Percentiles rank a stretch among this genome's conserved stretches.
Evolutionary conservation across 2,797 vertebrate genomes (phyloP).

Genomic region (Anabacerthia variegaticeps): DNA sequence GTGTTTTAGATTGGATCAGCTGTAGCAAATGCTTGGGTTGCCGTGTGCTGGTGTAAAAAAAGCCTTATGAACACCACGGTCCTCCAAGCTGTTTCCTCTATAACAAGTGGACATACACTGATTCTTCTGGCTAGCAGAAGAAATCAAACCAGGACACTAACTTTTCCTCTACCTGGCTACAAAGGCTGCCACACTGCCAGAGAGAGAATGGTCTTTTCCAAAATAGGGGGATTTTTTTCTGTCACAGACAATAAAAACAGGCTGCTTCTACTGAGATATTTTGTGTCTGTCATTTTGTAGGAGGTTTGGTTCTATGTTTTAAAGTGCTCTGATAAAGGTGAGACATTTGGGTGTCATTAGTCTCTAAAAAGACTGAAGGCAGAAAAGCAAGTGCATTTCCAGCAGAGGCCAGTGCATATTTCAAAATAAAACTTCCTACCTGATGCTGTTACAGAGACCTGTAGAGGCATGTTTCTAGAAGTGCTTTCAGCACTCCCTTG

Average conservation of each 20-base stretch:
- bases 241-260: background rate
- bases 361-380: background rate
- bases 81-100: background rate
- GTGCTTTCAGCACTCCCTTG: fast-evolving
- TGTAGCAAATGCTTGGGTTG: background rate
- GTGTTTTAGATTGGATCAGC: background rate
- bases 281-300: background rate
- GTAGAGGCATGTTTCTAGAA: background rate
- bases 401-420: background rate
- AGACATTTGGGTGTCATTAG: background rate
- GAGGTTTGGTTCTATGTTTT: background rate
- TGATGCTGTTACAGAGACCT: background rate
- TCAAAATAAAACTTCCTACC: background rate
- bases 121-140: background rate
- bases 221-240: background rate
- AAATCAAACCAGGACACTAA: background rate
- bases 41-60: background rate
- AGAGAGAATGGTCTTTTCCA: background rate
- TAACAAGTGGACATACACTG: background rate
- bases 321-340: background rate
- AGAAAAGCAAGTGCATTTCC: background rate
- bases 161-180: background rate
- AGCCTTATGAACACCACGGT: background rate
- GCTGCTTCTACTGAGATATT: background rate
- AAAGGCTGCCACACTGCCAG: background rate